Evolutionary conservation across 2,797 vertebrate genomes (phyloP), one percentile per base, ranked within the genome.

Genomic region (Artibeus jamaicensis): DNA sequence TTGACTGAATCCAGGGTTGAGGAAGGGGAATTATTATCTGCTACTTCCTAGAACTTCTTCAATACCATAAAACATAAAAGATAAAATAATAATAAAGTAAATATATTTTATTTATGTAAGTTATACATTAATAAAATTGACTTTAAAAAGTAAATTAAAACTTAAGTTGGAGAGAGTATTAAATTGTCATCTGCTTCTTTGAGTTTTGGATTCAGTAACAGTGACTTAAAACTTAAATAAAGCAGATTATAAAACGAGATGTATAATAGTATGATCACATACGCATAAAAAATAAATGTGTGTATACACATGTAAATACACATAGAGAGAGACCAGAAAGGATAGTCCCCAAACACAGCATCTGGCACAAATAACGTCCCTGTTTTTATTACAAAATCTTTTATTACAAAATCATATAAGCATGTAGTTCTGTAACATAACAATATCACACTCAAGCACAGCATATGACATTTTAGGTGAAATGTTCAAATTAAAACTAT

Each of bases 191-290:
- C 16, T 92, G 34, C 3, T 70, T 88, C 79, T 89, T 93, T 44
- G 10, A 92, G 82, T 83, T 32, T 44, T 67, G 37, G 14, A 46
- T 78, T 89, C 34, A 73, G 44, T 77, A 88, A 86, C 48, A 91
- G 57, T 89, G 46, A 89, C 22, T 87, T 96, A 81, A 88, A 93
- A 82, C 39, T 44, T 86, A 77, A 88, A 83, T 78, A 95, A 82
- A 81, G 21, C 53, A 95, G 34, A 86, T 32, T 73, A 86, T 19
- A 86, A 82, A 91, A 73, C 46, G 82, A 89, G 62, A 93, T 50
- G 34, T 74, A 70, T 4, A 76, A 76, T 48, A 50, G 26, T 48
- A 48, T 85, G 67, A 71, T 34, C 34, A 77, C n/a, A 95, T 82
- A 85, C 85, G 21, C 39, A 67, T 94, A 79, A 87, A 79, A 79